Evolutionary conservation across 2,113 vertebrate genomes (phyloP).

Genomic region (Amphilophus citrinellus): DNA sequence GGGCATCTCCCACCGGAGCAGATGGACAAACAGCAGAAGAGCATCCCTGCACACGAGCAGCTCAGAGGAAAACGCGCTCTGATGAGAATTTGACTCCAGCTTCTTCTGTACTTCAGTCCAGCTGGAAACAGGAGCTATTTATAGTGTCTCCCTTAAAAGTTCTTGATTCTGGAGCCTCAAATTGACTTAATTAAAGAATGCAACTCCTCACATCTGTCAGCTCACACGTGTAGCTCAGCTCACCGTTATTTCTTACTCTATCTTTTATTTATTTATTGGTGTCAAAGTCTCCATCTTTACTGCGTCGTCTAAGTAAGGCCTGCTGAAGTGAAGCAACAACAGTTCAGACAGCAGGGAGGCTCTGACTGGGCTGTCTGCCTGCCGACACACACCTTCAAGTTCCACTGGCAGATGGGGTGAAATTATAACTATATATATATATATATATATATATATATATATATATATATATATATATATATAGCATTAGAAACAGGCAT

Average conservation of each 20-base stretch:
- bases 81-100: not conserved
- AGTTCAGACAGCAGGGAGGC: not conserved
- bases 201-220: not conserved
- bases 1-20: too few relatives aligned
- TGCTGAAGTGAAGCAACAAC: not conserved
- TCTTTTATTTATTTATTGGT: not conserved
- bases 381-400: not conserved
- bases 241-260: not conserved
- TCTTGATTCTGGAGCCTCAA: not conserved
- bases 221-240: rapidly evolving
- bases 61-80: rapidly evolving
- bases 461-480: not conserved
- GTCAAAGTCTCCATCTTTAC: not conserved
- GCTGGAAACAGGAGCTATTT: not conserved
- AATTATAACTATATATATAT: not conserved
- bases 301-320: not conserved
- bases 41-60: not conserved
- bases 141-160: not conserved
- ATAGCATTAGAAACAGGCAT: not conserved
- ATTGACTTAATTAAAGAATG: not conserved
- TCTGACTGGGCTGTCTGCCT: not conserved
- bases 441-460: not conserved
- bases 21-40: not conserved
- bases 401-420: too few relatives aligned
- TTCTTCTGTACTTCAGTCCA: not conserved